Evolutionary conservation across 2,888 invertebrate species (phyloP).

Genomic region (Drosophila affinis): DNA sequence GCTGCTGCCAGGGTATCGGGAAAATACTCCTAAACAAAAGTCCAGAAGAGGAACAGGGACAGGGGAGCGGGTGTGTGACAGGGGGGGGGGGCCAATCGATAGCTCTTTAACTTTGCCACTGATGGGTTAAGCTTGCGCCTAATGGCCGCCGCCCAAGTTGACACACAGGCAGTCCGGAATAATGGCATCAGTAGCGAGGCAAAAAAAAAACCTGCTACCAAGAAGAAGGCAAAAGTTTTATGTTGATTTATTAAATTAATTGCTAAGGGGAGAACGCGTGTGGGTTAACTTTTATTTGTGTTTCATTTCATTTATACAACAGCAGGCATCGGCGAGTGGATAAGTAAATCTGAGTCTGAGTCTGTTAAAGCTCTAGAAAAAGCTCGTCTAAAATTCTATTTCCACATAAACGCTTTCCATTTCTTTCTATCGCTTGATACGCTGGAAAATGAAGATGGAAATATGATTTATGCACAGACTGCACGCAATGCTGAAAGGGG

Average conservation of each 20-base stretch:
- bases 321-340: not conserved
- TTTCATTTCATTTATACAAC: constrained; percentile 74
- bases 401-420: constrained; percentile 28
- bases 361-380: not conserved
- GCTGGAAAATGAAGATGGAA: constrained; percentile 38
- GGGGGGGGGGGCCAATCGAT: constrained; percentile 61
- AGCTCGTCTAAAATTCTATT: constrained; percentile 4
- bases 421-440: constrained; percentile 27
- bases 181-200: constrained; percentile 32
- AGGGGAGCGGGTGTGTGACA: not conserved
- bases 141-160: constrained; percentile 71
- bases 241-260: constrained; percentile 81
- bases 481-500: constrained; percentile 51
- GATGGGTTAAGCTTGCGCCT: constrained; percentile 75
- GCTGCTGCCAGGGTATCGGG: not conserved
- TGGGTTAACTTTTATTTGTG: constrained; percentile 66
- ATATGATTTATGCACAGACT: constrained; percentile 67
- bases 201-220: constrained; percentile 9
- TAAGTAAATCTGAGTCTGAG: constrained; percentile 3
- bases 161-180: constrained; percentile 49
- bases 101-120: constrained; percentile 74
- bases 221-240: constrained; percentile 62
- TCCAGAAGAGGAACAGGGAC: constrained; percentile 21
- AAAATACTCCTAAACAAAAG: constrained; percentile 43
- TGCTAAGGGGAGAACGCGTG: constrained; percentile 51